Conservation (phyloP, 2,888 invertebrate species). For the Polylopha cassiicola region DNA sequence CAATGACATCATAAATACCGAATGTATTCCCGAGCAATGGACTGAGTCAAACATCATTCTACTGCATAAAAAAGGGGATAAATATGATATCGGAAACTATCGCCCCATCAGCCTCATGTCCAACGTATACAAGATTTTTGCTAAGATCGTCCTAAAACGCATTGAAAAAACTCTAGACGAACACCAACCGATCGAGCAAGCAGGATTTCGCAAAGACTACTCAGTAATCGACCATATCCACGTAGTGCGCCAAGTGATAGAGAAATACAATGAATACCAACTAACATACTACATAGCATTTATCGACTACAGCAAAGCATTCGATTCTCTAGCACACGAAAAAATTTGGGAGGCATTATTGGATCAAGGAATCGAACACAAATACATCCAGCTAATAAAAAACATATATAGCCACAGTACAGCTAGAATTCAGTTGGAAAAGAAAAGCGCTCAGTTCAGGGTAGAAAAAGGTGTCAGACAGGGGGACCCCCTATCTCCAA, state of each 20-base stretch:
- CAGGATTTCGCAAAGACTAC: slow-evolving; percentile 4
- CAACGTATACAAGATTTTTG: slow-evolving; percentile 7
- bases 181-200: slow-evolving; percentile 9
- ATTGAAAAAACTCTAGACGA: slow-evolving; percentile 2
- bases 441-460: slow-evolving; percentile 21
- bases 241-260: background rate
- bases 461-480: slow-evolving; percentile 27
- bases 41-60: slow-evolving; percentile 28
- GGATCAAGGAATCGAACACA: slow-evolving; percentile 26
- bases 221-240: slow-evolving; percentile 8
- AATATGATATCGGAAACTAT: slow-evolving; percentile 27
- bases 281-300: slow-evolving; percentile 19
- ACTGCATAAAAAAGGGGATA: slow-evolving; percentile 30
- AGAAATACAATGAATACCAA: background rate
- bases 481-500: slow-evolving; percentile 24
- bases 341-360: slow-evolving; percentile 23
- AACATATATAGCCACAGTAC: slow-evolving; percentile 22
- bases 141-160: slow-evolving; percentile 9
- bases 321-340: slow-evolving; percentile 25
- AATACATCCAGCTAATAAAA: slow-evolving; percentile 26
- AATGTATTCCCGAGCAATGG: slow-evolving; percentile 29
- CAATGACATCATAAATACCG: slow-evolving; percentile 27
- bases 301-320: slow-evolving; percentile 28
- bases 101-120: slow-evolving; percentile 30
- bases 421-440: slow-evolving; percentile 22